Percentiles rank a stretch among this genome's conserved stretches.
phyloP scores from a whole-genome alignment of 2,113 vertebrate genomes.

The Notarius quadriscutis region DNA sequence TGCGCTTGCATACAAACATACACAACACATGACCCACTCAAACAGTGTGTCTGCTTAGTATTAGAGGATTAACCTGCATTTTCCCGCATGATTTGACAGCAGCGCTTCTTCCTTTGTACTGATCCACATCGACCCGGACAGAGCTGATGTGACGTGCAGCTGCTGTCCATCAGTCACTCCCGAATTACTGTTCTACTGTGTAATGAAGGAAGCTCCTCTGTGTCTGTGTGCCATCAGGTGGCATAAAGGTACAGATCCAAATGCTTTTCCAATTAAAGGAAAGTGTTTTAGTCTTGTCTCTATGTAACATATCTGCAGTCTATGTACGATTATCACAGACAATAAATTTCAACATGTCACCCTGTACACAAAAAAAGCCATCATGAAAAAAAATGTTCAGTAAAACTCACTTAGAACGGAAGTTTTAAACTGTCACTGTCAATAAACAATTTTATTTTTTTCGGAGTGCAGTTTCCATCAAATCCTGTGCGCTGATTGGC shows the following conservation, averaged over 20 bases:
- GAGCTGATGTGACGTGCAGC: constrained; percentile 46
- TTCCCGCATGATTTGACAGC: constrained; percentile 54
- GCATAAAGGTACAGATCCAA: not conserved
- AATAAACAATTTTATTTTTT: not conserved
- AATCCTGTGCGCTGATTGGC: no score
- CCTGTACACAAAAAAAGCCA: not conserved
- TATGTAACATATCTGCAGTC: not conserved
- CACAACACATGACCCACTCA: not conserved
- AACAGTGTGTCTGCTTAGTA: not conserved
- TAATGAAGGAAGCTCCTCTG: constrained; percentile 1
- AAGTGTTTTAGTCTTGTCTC: not conserved
- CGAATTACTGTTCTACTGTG: constrained; percentile 26
- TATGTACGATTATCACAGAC: not conserved
- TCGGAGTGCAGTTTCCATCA: no score
- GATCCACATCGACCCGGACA: constrained; percentile 62
- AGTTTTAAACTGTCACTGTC: not conserved
- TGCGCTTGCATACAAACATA: not conserved
- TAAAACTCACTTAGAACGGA: not conserved
- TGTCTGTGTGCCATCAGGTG: not conserved
- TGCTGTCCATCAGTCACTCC: constrained; percentile 28
- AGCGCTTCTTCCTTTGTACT: constrained; percentile 66
- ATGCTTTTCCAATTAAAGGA: not conserved
- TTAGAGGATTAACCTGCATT: constrained; percentile 42
- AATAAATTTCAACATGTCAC: not conserved
- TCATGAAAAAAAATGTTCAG: not conserved